Evolutionary conservation across 2,113 vertebrate species (phyloP), one percentile per base, ranked within the genome.

Genomic region (Acanthochromis polyacanthus): DNA sequence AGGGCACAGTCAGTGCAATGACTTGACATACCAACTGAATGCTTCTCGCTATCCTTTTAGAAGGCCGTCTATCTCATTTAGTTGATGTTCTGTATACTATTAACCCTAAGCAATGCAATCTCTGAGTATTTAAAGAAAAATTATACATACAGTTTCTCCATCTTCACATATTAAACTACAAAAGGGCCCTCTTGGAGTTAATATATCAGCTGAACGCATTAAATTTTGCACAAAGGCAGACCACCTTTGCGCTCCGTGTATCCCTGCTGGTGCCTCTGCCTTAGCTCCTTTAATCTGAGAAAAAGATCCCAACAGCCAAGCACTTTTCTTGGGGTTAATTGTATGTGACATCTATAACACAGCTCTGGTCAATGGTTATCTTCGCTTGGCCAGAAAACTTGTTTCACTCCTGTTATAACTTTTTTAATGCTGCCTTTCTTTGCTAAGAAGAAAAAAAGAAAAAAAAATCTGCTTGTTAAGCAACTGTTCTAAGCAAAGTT

Each of bases 281-380:
- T 75, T 65, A 65, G 71, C 75, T 71, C 53, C 19, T 32, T 76
- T 86, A 84, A 90, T 88, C 70, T 88, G 64, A 75, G 45, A n/a
- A 46, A 73, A 71, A 75, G 66, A 81, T 84, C 84, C 84, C 78
- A 50, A 52, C 48, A 71, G 71, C 78, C 81, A 62, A 77, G 80
- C 71, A 73, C 65, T 84, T 86, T 80, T 57, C 66, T 75, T 15
- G 10, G 53, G 84, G 91, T 93, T 93, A 90, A 91, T 90, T 91
- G 83, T 85, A 89, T 63, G 70, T 87, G 84, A 89, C 86, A 88
- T 87, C 64, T 53, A 75, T 87, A 81, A 81, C 78, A 50, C 64
- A 59, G 51, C 56, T 62, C 12, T 28, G 48, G 75, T 83, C 77
- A 89, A 52, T 66, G 68, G 65, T 76, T 66, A 68, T 82, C 78